These are phyloP conservation scores for Eupithecia inturbata DNA, from an alignment of 2,888 invertebrate species.

Conservation along the genomic window DNA sequence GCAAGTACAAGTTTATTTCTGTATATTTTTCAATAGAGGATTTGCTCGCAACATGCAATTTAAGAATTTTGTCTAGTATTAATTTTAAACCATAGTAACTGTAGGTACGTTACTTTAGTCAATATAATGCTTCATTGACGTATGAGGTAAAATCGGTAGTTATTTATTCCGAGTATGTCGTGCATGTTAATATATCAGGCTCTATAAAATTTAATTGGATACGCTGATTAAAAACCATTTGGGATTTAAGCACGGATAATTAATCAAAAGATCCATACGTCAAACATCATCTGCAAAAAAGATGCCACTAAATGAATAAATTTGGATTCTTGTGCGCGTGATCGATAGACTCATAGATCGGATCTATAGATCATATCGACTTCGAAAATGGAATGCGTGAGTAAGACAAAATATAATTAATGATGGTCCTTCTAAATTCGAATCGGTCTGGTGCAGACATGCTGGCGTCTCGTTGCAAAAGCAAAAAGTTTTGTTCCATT, in stretches of 20 bases:
- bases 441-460: conserved; percentile 82
- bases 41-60: not conserved
- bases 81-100: not conserved
- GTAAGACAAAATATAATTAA: conserved; percentile 85
- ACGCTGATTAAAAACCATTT: conserved; percentile 63
- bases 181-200: not conserved
- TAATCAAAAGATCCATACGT: conserved; percentile 64
- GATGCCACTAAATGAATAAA: conserved; percentile 81
- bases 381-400: conserved; percentile 83
- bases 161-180: conserved; percentile 3
- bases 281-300: conserved; percentile 78
- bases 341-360: conserved; percentile 82
- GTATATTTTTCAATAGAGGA: not conserved
- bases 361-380: conserved; percentile 83
- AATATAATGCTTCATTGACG: too few species aligned
- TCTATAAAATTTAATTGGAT: conserved; percentile 51
- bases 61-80: not conserved
- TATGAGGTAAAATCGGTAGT: not conserved
- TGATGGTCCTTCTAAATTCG: conserved; percentile 80
- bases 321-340: conserved; percentile 79
- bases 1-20: not conserved
- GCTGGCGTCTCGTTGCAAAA: conserved; percentile 82
- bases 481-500: conserved; percentile 74
- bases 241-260: conserved; percentile 61
- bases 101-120: not conserved